Percentiles rank a stretch among this genome's conserved stretches.
phyloP scores from a whole-genome alignment of 2,113 vertebrate species.

The Hassar affinis region DNA sequence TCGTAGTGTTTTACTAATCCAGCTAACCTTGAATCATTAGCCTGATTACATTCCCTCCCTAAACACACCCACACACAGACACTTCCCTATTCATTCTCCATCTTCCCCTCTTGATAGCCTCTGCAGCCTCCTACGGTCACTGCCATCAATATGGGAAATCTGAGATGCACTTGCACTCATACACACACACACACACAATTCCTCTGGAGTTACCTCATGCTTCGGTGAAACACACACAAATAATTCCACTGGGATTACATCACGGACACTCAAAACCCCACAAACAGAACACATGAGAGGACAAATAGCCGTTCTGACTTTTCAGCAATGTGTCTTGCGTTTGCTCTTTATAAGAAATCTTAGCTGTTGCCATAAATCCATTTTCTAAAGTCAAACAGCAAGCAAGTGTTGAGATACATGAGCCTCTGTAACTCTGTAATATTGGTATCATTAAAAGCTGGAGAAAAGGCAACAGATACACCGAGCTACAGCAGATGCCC shows the following conservation, averaged over 20 bases:
- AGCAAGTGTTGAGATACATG: neutral
- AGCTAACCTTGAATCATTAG: slow-evolving; percentile 20
- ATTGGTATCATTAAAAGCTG: neutral
- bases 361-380: slow-evolving; percentile 15
- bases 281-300: neutral
- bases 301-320: neutral
- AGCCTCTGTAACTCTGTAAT: slow-evolving; percentile 4
- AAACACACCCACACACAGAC: slow-evolving; percentile 9
- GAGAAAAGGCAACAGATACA: neutral
- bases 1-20: neutral
- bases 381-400: neutral
- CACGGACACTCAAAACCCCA: neutral
- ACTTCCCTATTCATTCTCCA: neutral
- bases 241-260: slow-evolving; percentile 11
- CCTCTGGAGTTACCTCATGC: slow-evolving; percentile 40
- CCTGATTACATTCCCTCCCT: slow-evolving; percentile 1
- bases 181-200: slow-evolving; percentile 41
- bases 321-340: neutral
- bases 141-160: slow-evolving; percentile 41
- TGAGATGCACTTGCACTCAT: slow-evolving; percentile 32
- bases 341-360: slow-evolving; percentile 11
- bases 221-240: slow-evolving; percentile 27
- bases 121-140: neutral
- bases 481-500: neutral
- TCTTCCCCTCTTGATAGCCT: neutral